phyloP scores from a whole-genome alignment of 1,140 invertebrate species.

The Scaptomyza montana region DNA sequence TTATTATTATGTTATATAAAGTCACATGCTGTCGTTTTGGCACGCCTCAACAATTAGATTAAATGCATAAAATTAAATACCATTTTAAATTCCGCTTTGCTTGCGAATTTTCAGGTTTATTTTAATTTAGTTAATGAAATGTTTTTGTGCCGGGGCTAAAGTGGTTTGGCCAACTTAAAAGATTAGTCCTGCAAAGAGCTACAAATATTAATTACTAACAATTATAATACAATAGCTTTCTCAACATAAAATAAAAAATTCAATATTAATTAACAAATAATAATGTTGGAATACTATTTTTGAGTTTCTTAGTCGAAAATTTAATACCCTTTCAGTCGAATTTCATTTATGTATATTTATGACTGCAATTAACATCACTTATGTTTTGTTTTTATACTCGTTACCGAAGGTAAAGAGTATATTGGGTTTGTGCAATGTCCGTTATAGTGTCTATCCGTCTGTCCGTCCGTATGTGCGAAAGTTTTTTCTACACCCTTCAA shows the following conservation, averaged over 20 bases:
- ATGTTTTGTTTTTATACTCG: too few species aligned
- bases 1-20: slow-evolving; percentile 50
- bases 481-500: too few species aligned
- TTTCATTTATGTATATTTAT: too few species aligned
- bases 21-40: slow-evolving; percentile 24
- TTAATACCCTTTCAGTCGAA: too few species aligned
- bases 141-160: slow-evolving; percentile 35
- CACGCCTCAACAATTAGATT: slow-evolving; percentile 67
- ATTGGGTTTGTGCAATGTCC: too few species aligned
- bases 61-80: slow-evolving; percentile 68
- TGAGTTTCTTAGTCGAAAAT: too few species aligned
- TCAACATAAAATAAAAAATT: not conserved
- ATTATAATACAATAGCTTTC: slow-evolving; percentile 3
- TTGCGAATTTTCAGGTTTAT: slow-evolving; percentile 62
- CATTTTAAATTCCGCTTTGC: slow-evolving; percentile 66
- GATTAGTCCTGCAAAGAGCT: slow-evolving; percentile 34
- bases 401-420: too few species aligned
- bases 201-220: slow-evolving; percentile 27
- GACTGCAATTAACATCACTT: too few species aligned
- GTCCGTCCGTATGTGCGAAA: too few species aligned
- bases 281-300: too few species aligned
- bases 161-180: slow-evolving; percentile 18
- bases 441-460: too few species aligned
- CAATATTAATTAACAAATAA: too few species aligned
- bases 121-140: slow-evolving; percentile 77